A percentile compares a stretch with the other conserved stretches of the same genome.
phyloP scores from a whole-genome alignment of 2,797 vertebrate genomes.

The Eidolon dupreanum region DNA sequence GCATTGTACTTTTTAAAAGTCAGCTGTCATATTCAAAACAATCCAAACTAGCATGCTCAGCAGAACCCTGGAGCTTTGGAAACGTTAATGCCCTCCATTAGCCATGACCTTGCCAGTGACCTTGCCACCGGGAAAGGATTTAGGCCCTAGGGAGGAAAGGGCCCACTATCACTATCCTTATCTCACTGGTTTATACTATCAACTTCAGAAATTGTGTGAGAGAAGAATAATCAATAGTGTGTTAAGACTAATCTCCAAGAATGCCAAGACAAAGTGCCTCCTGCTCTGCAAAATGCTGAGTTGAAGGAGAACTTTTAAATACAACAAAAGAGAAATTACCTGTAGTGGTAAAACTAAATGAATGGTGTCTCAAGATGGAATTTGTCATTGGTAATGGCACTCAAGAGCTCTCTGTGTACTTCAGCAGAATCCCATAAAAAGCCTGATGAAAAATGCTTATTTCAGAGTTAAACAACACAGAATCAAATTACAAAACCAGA shows the following conservation, averaged over 20 bases:
- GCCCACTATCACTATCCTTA: conserved; percentile 56
- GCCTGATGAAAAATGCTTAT: conserved; percentile 22
- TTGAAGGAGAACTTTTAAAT: conserved; percentile 61
- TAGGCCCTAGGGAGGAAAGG: conserved; percentile 38
- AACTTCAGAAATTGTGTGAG: conserved; percentile 56
- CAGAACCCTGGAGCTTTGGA: conserved; percentile 53
- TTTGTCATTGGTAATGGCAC: conserved; percentile 58
- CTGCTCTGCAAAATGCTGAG: conserved; percentile 60
- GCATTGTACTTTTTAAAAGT: conserved; percentile 56
- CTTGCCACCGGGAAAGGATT: conserved; percentile 67
- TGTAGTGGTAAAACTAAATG: conserved; percentile 49
- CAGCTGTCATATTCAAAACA: conserved; percentile 57
- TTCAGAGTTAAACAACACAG: conserved; percentile 8
- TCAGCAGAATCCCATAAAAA: not conserved
- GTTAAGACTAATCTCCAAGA: conserved; percentile 32
- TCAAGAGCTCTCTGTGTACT: not conserved
- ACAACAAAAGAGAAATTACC: conserved; percentile 66
- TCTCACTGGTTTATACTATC: conserved; percentile 66
- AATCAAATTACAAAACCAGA: conserved; percentile 22
- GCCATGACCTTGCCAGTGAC: conserved; percentile 67
- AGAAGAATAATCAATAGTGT: conserved; percentile 67
- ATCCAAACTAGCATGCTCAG: conserved; percentile 36
- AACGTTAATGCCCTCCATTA: conserved; percentile 59
- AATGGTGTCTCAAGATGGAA: conserved; percentile 53
- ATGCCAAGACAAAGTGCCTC: conserved; percentile 51